Evolutionary conservation across 2,888 invertebrate genomes (phyloP), one percentile per base, ranked within the genome.

Genomic region (Strigamia maritima): DNA sequence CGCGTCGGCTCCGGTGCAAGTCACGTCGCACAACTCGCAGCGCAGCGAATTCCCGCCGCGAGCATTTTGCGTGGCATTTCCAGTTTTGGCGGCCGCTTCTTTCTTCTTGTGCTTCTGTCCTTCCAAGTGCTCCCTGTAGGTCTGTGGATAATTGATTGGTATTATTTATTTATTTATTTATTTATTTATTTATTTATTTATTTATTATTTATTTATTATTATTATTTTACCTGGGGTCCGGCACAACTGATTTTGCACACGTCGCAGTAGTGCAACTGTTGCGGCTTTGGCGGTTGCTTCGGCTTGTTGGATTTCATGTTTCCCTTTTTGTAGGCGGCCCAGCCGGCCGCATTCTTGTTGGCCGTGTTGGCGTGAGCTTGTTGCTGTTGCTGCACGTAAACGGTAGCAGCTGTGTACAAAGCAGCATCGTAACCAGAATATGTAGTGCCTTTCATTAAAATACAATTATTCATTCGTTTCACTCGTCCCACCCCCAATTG

Each of bases 31-130:
- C 81, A 99, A 90, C 87, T 98, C 98, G 88, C 99, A 99, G 82
- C 97, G 92, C 84, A 96, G 88, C 26, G 93, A 92, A 86, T 89
- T 90, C 77, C 88, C 88, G 40, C 86, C 91, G 38, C 86, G 86
- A 1, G 87, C 86, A 83, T 90, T 89, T 0, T 84, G 82, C 19
- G 84, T 82, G 0, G 84, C 83, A 85, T 89, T 89, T 83, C 91
- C 89, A 85, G 91, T 90, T 86, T 94, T 94, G 31, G 92, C 88
- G 14, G 93, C 92, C 0, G 93, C 94, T 86, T 98, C 98, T 86
- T 98, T 95, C 89, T 98, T 98, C 90, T 98, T 98, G 88, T 99
- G 99, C 87, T 97, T 96, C 87, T 98, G 97, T 0, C 99, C 99
- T 86, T 98, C 98, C 85, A 99, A 89, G 89, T 99, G 99, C 87